phyloP scores from a whole-genome alignment of 2,888 invertebrate genomes.

The Oscheius sp. region DNA sequence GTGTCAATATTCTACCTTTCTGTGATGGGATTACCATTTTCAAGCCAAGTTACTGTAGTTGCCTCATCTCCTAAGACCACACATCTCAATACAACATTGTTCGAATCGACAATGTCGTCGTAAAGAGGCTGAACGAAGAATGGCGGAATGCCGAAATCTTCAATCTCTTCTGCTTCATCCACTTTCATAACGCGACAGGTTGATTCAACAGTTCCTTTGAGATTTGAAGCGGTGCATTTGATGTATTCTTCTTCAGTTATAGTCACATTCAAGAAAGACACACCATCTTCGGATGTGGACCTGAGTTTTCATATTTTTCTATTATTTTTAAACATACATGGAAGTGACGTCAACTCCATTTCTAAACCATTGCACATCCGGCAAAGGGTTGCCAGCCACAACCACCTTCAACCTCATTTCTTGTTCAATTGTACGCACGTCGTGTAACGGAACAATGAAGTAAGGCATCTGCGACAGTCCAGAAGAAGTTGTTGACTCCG shows the following conservation, averaged over 20 bases:
- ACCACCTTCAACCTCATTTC: constrained; percentile 45
- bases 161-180: constrained; percentile 22
- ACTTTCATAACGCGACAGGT: constrained; percentile 42
- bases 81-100: constrained; percentile 57
- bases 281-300: constrained; percentile 55
- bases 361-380: constrained; percentile 42
- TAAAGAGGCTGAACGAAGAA: constrained; percentile 47
- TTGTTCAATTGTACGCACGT: constrained; percentile 33
- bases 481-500: constrained; percentile 40
- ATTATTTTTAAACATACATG: background rate
- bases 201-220: constrained; percentile 33
- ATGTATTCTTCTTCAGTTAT: constrained; percentile 43
- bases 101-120: constrained; percentile 37
- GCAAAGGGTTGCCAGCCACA: constrained; percentile 46
- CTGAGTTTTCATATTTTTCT: constrained; percentile 20
- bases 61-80: constrained; percentile 73
- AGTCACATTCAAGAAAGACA: constrained; percentile 49
- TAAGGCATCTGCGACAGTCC: constrained; percentile 49
- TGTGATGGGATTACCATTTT: constrained; percentile 38
- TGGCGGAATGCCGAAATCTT: constrained; percentile 43
- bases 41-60: constrained; percentile 66
- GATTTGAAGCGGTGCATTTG: constrained; percentile 45
- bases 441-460: constrained; percentile 50
- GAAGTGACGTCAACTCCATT: constrained; percentile 36
- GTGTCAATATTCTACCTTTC: background rate